phyloP scores from a whole-genome alignment of 2,113 vertebrate genomes.

The Hyperopisus bebe region DNA sequence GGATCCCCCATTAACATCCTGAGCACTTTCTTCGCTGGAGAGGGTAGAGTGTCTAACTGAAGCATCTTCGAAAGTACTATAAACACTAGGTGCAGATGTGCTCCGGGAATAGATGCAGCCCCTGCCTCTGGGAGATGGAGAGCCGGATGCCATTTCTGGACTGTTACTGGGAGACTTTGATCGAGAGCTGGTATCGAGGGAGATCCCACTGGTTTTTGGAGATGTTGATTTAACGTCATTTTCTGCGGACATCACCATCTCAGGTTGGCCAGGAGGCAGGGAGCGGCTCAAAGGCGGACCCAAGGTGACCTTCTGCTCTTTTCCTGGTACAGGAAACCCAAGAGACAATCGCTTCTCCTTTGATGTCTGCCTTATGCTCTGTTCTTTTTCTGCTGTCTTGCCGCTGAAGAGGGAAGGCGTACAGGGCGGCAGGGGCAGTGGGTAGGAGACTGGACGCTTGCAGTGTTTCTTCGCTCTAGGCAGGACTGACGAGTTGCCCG shows the following conservation, averaged over 20 bases:
- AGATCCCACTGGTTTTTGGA: background rate
- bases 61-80: conserved; percentile 51
- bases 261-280: background rate
- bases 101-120: conserved; percentile 45
- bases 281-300: conserved; percentile 35
- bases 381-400: conserved; percentile 37
- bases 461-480: conserved; percentile 46
- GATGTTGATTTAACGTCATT: conserved; percentile 30
- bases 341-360: conserved; percentile 50
- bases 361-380: conserved; percentile 26
- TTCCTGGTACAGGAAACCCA: conserved; percentile 43
- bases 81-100: conserved; percentile 38
- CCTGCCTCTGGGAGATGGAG: conserved; percentile 46
- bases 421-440: conserved; percentile 34
- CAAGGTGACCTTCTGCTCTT: conserved; percentile 24
- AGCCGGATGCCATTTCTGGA: conserved; percentile 35
- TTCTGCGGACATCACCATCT: conserved; percentile 15
- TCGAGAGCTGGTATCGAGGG: background rate
- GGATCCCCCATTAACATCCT: conserved; percentile 33
- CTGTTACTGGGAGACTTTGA: conserved; percentile 36
- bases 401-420: conserved; percentile 37
- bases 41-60: conserved; percentile 37
- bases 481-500: background rate
- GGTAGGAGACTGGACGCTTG: conserved; percentile 42
- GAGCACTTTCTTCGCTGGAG: conserved; percentile 39